Percentiles rank a stretch among this genome's conserved stretches.
phyloP scores from a whole-genome alignment of 2,797 vertebrate genomes.

The Eurystomus glaucurus region DNA sequence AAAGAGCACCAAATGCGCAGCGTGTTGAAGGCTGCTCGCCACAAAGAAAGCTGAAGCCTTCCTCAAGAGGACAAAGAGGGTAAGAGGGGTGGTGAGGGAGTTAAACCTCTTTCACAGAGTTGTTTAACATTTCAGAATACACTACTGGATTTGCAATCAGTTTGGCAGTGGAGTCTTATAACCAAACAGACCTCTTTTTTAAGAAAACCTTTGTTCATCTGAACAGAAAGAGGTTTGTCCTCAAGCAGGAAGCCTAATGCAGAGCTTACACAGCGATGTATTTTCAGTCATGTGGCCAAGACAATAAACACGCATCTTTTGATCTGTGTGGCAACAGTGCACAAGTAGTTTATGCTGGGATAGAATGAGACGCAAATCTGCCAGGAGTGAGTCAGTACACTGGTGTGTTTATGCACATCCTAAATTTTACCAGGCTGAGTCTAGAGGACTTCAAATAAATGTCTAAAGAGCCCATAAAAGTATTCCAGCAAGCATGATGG shows the following conservation, averaged over 20 bases:
- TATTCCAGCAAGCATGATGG: conserved; percentile 69
- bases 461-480: conserved; percentile 77
- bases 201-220: conserved; percentile 68
- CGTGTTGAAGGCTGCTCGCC: neutral
- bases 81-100: conserved; percentile 12
- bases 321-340: conserved; percentile 71
- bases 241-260: conserved; percentile 70
- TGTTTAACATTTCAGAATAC: conserved; percentile 66
- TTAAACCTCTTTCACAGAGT: conserved; percentile 50
- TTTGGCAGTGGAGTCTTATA: conserved; percentile 10
- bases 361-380: conserved; percentile 77
- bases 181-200: conserved; percentile 66
- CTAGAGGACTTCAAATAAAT: conserved; percentile 80
- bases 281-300: conserved; percentile 76
- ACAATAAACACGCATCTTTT: conserved; percentile 83
- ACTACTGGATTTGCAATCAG: conserved; percentile 77
- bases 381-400: conserved; percentile 76
- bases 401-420: conserved; percentile 70
- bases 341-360: conserved; percentile 56
- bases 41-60: neutral
- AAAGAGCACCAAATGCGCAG: neutral
- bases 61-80: neutral
- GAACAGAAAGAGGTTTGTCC: conserved; percentile 83
- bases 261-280: conserved; percentile 60
- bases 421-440: conserved; percentile 81